Conservation (phyloP, 1,140 invertebrate species). For the Adoxophyes honmai region DNA sequence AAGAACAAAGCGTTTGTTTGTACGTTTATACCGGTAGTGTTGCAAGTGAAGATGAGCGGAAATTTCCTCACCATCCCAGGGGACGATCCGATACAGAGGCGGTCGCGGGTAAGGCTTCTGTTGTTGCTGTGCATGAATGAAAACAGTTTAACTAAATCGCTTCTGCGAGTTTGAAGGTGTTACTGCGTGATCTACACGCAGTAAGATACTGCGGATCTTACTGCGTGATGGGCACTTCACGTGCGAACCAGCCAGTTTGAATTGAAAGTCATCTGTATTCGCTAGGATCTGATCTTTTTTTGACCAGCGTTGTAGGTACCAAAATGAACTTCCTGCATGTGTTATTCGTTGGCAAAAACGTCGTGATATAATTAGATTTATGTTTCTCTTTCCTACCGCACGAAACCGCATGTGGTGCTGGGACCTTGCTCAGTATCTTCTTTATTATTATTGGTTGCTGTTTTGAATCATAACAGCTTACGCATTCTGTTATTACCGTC, state of each 20-base stretch:
- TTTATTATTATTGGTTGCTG: neutral
- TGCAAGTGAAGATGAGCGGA: constrained; percentile 61
- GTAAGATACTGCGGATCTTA: neutral
- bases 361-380: constrained; percentile 9
- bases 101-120: constrained; percentile 62
- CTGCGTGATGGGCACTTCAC: neutral
- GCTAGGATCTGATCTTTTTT: neutral
- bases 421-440: neutral
- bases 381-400: neutral
- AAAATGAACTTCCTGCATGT: constrained; percentile 8
- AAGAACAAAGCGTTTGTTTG: constrained; percentile 26
- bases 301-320: neutral
- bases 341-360: neutral
- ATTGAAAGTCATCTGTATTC: too few relatives aligned
- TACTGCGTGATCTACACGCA: neutral
- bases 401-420: neutral
- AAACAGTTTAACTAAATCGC: neutral
- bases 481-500: neutral
- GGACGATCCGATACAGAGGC: constrained; percentile 50
- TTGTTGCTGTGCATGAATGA: constrained; percentile 8
- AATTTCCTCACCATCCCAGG: constrained; percentile 68
- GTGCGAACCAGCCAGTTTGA: neutral
- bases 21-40: constrained; percentile 25
- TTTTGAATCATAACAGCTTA: neutral
- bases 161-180: neutral